Base-by-base conservation (phyloP, 2,797 vertebrate genomes). In the Buphagus erythrorhynchus region DNA sequence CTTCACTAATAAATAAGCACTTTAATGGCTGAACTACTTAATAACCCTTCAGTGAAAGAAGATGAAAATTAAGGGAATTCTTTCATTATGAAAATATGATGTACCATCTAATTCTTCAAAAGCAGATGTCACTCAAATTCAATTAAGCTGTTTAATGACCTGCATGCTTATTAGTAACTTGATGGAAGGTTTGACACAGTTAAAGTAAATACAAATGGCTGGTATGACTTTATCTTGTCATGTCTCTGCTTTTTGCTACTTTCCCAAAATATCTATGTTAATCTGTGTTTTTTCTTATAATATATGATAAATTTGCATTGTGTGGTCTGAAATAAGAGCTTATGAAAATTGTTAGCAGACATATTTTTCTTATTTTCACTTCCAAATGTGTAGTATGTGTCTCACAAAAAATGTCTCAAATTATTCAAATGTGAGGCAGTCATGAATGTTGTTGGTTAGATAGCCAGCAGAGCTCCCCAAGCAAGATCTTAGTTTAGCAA, bases 71-170 rank as follows among this genome's bases (percentile, higher is more conserved):
- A 93, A 93, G 82, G 72, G 45, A 93, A 68, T 91, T 91, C 65
- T 88, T 91, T 91, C 90, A 88, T 93, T 91, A 93, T 25, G 82
- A 96, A 96, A 93, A 95, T 82, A 90, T 48, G 69, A 65, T 81
- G 83, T 77, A 58, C 72, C 52, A 72, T 75, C 79, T 95, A 93
- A 91, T 77, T 95, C 84, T 76, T 91, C 69, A 86, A 92, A 95
- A 95, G 76, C 95, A 97, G 93, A 92, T 94, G 90, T 75, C 93
- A 94, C 52, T 97, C 84, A 94, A 91, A 95, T 92, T 95, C 95
- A 95, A 49, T 95, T 95, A 95, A 81, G 63, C 81, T 58, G 59
- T 79, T 96, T 94, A 92, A 94, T 93, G 85, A 94, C 43, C 75
- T 86, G 54, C 6, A 1, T 83, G 84, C 61, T 72, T 81, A 86